A percentile compares a stretch with the other conserved stretches of the same genome.
phyloP scores from a whole-genome alignment of 1,140 invertebrate genomes.

The Heterodera carotae region DNA sequence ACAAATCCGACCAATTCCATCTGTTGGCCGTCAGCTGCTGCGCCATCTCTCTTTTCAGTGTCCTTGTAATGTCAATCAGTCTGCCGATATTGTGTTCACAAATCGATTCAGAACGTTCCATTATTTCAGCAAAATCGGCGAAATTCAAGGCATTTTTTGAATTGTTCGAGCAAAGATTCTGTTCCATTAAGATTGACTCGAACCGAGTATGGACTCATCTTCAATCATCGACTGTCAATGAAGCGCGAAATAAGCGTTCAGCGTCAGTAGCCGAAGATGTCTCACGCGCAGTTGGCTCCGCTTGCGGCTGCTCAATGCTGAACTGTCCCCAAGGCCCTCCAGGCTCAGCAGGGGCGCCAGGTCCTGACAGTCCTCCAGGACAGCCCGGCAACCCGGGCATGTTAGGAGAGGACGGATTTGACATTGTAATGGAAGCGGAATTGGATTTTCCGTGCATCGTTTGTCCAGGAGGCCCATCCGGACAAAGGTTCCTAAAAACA shows the following conservation, averaged over 20 bases:
- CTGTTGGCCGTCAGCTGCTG: conserved; percentile 17
- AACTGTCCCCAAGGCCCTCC: conserved; percentile 39
- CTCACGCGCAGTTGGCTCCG: not conserved
- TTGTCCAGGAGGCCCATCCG: conserved; percentile 47
- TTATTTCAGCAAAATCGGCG: conserved; percentile 18
- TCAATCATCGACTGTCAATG: not conserved
- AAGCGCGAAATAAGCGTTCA: conserved; percentile 5
- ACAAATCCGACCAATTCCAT: conserved; percentile 15
- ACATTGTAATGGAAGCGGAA: conserved; percentile 43
- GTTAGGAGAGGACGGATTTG: conserved; percentile 45
- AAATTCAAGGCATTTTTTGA: conserved; percentile 22
- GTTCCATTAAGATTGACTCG: not conserved
- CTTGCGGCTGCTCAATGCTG: conserved; percentile 7
- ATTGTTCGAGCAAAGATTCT: not conserved
- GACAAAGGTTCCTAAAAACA: conserved; percentile 33
- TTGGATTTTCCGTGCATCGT: conserved; percentile 47
- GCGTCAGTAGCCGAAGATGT: not conserved
- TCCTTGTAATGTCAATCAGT: conserved; percentile 6
- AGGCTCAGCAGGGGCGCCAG: conserved; percentile 39
- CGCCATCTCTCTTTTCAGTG: conserved; percentile 11
- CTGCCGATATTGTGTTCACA: conserved; percentile 20
- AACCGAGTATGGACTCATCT: conserved; percentile 4
- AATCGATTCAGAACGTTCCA: conserved; percentile 8
- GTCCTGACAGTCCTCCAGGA: conserved; percentile 42
- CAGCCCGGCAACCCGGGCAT: conserved; percentile 42